Evolutionary conservation across 2,113 vertebrate genomes (phyloP).

Genomic region (Corvus hawaiiensis): DNA sequence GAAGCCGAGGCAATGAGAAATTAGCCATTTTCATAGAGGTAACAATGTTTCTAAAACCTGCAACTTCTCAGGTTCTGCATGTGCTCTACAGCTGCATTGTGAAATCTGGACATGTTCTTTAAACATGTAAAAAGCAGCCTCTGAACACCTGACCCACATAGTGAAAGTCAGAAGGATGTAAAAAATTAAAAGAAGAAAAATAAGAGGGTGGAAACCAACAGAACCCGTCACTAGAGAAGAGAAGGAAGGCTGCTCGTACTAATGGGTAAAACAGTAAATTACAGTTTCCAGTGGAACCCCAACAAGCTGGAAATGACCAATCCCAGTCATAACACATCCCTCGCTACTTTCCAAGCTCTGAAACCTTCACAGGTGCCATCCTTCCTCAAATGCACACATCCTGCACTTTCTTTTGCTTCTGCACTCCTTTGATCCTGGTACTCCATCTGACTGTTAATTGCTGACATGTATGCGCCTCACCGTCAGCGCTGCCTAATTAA

Average conservation of each 20-base stretch:
- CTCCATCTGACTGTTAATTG: neutral
- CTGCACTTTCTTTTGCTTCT: neutral
- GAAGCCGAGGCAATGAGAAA: neutral
- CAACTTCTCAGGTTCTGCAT: neutral
- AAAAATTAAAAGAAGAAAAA: neutral
- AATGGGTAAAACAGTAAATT: neutral
- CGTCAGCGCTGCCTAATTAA: neutral
- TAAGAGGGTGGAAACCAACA: accelerated
- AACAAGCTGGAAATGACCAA: neutral
- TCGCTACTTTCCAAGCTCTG: neutral
- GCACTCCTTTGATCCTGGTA: neutral
- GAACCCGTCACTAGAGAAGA: neutral
- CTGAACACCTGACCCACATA: neutral
- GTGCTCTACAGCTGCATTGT: neutral
- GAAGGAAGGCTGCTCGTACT: neutral
- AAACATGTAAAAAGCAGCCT: neutral
- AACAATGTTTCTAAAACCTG: neutral
- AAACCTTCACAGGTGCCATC: neutral
- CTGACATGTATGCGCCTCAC: neutral
- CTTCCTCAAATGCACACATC: neutral
- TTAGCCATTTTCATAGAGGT: neutral
- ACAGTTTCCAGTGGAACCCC: neutral
- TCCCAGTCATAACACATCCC: neutral
- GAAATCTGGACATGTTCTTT: neutral
- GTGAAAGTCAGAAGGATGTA: neutral